Base-by-base conservation (phyloP, 2,113 vertebrate genomes). In the Dolichotis patagonum region DNA sequence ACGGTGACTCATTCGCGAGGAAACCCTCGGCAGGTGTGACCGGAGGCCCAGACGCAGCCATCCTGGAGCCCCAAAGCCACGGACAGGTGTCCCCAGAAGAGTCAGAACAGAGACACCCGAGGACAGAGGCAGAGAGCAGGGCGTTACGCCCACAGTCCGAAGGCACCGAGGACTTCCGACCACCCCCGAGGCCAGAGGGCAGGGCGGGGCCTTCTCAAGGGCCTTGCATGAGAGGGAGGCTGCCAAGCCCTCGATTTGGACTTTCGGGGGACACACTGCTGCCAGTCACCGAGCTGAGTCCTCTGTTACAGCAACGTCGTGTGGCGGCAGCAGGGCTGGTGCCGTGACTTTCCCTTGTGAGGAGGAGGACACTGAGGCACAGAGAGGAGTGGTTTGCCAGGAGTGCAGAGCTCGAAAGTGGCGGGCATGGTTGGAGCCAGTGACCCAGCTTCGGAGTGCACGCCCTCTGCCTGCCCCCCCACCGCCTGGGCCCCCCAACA, bases 131-230 rank as follows among this genome's bases (percentile, higher is more conserved):
- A n/a, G 35, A 52, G 46, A 46, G 46, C 0, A 14, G 26, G 3
- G 58, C 7, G 12, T 9, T 0, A 7, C 11, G 0, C 30, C 67
- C 5, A 3, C 67, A 0, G 26, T 12, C 52, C 10, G 6, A 28
- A n/a, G 12, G 13, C 2, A 19, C 89, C 41, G 6, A 49, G 24
- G 17, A 5, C 0, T 8, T 49, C 41, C 7, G 3, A 41, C 38
- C 2, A 6, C 22, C 10, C 12, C 24, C 17, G 67, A 2, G 3
- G 62, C 73, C 12, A 19, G 43, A 32, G 5, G 5, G 14, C 11
- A 17, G 35, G 67, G 10, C 7, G 12, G 35, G 49, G 30, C 32
- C 26, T 19, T 10, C 38, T 3, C 2, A 0, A 2, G 7, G 17
- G 52, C 24, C 75, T 2, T 20, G 65, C 3, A 2, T 30, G 22